phyloP scores from a whole-genome alignment of 2,888 invertebrate genomes.

The Apamea monoglypha region DNA sequence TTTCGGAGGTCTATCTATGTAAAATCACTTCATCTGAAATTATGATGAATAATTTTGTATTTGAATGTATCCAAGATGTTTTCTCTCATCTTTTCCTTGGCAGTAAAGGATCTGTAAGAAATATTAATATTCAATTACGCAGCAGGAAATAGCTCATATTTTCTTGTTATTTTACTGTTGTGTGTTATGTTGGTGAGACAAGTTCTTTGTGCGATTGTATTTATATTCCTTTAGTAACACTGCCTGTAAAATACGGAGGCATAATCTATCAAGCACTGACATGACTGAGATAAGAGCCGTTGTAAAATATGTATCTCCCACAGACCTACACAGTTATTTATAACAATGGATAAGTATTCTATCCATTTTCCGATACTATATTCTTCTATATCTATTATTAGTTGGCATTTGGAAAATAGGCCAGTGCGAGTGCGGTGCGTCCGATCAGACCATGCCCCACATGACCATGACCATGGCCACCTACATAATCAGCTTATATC shows the following conservation, averaged over 20 bases:
- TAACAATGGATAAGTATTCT: not conserved
- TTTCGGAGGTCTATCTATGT: not conserved
- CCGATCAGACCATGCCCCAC: not conserved
- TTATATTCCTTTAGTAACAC: slow-evolving; percentile 11
- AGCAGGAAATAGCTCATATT: slow-evolving; percentile 13
- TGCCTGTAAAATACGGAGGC: slow-evolving; percentile 3
- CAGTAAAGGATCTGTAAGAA: slow-evolving; percentile 24
- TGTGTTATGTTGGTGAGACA: not conserved
- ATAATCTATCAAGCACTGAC: slow-evolving; percentile 36
- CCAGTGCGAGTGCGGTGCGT: not conserved
- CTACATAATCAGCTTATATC: not conserved
- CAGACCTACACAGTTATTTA: not conserved
- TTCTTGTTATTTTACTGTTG: slow-evolving; percentile 19
- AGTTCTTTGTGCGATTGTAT: slow-evolving; percentile 16
- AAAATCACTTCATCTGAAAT: slow-evolving; percentile 12
- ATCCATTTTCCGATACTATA: not conserved
- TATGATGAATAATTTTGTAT: slow-evolving; percentile 10
- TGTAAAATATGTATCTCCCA: slow-evolving; percentile 12
- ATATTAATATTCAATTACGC: slow-evolving; percentile 42
- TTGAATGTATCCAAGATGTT: not conserved
- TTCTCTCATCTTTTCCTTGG: not conserved
- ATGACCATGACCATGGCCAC: not conserved
- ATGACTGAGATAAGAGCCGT: not conserved
- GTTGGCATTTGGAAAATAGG: not conserved
- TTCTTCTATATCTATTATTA: not conserved